Percentiles rank a stretch among this genome's conserved stretches.
These are phyloP conservation scores for Lithosia quadra DNA, from an alignment of 2,888 invertebrate species.

Conservation along the genomic window DNA sequence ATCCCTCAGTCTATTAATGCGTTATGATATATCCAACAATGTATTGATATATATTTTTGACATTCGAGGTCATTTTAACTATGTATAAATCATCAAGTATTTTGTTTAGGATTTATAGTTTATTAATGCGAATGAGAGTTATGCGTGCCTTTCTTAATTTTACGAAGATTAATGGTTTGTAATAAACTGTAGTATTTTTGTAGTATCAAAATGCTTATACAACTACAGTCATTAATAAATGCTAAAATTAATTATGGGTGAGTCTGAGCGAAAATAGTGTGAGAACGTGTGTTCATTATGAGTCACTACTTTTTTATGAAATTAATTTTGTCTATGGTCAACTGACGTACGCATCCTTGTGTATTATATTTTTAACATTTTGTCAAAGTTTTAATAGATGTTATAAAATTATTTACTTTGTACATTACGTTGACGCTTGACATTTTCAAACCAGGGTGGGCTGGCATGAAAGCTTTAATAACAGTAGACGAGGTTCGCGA, in stretches of 20 bases:
- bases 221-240: slow-evolving; percentile 37
- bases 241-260: slow-evolving; percentile 38
- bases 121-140: slow-evolving; percentile 39
- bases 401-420: too few relatives aligned
- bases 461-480: too few relatives aligned
- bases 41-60: slow-evolving; percentile 45
- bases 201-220: slow-evolving; percentile 42
- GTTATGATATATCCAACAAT: slow-evolving; percentile 46
- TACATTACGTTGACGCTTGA: too few relatives aligned
- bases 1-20: slow-evolving; percentile 56
- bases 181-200: slow-evolving; percentile 39
- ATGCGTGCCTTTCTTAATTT: slow-evolving; percentile 41
- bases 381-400: background rate
- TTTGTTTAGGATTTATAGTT: slow-evolving; percentile 31
- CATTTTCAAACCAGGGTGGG: too few relatives aligned
- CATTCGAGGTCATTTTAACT: slow-evolving; percentile 40
- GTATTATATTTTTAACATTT: background rate
- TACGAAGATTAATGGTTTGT: slow-evolving; percentile 41
- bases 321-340: background rate
- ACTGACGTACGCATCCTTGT: background rate
- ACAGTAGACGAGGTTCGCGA: too few relatives aligned
- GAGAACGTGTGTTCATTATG: background rate
- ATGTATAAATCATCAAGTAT: slow-evolving; percentile 44
- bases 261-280: background rate
- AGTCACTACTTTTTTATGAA: background rate